Conservation (phyloP, 2,797 vertebrate genomes). For the Eidolon dupreanum region DNA sequence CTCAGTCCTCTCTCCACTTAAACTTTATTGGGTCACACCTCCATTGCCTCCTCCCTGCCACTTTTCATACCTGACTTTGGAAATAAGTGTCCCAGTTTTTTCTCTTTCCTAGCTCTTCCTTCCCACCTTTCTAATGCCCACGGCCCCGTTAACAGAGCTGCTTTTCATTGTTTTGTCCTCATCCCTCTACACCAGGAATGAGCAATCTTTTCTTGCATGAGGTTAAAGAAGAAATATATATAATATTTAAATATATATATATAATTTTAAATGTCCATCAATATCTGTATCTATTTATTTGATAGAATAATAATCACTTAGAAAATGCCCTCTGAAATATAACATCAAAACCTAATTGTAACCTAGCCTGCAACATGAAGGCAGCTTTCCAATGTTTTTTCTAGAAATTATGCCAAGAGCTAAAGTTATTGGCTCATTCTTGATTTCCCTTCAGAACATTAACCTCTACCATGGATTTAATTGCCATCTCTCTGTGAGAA, state of each 20-base stretch:
- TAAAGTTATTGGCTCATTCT: neutral
- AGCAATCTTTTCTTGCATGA: neutral
- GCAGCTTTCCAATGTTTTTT: neutral
- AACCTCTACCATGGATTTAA: neutral
- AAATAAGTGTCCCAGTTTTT: neutral
- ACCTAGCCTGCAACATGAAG: neutral
- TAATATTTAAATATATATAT: no score
- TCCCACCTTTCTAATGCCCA: neutral
- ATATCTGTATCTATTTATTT: neutral
- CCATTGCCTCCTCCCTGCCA: fast-evolving
- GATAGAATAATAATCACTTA: neutral
- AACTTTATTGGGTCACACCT: neutral
- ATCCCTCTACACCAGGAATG: neutral
- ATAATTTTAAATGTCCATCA: neutral
- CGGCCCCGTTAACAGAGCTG: neutral
- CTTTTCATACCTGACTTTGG: neutral
- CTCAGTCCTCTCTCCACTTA: neutral
- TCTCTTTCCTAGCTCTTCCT: neutral
- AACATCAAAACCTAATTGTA: neutral
- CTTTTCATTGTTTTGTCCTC: neutral
- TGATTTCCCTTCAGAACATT: neutral
- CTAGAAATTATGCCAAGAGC: neutral
- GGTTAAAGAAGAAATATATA: neutral
- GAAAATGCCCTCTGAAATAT: neutral
- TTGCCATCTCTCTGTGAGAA: neutral